Conservation (phyloP, 2,888 invertebrate species). For the Pristionchus fissidentatus region DNA sequence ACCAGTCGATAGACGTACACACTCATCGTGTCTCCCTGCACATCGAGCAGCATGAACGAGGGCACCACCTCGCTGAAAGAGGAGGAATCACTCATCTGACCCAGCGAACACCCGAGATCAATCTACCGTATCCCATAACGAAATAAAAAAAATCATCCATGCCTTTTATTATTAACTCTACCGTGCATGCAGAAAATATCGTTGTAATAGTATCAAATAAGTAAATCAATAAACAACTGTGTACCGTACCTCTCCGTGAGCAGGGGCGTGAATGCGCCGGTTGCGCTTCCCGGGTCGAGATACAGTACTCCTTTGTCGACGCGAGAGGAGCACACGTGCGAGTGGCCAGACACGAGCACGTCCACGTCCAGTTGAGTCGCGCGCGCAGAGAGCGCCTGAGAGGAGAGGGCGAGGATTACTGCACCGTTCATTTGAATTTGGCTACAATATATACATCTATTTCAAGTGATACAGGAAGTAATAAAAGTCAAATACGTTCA, state of each 20-base stretch:
- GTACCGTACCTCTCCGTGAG: constrained; percentile 55
- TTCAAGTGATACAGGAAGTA: too few species aligned
- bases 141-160: too few species aligned
- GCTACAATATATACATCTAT: too few species aligned
- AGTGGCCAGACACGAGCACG: constrained; percentile 97
- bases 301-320: constrained; percentile 99
- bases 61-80: constrained; percentile 85
- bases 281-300: constrained; percentile 98
- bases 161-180: too few species aligned
- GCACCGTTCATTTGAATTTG: too few species aligned
- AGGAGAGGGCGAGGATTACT: neutral
- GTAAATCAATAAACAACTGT: too few species aligned
- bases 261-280: constrained; percentile 87
- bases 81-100: too few species aligned
- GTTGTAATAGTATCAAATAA: too few species aligned
- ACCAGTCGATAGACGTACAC: constrained; percentile 98
- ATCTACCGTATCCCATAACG: too few species aligned
- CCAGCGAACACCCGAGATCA: too few species aligned
- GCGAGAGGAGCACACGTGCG: constrained; percentile 97
- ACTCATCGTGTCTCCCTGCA: constrained; percentile 96
- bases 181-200: too few species aligned
- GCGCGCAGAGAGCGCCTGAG: constrained; percentile 85
- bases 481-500: too few species aligned
- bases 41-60: constrained; percentile 98
- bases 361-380: constrained; percentile 98